Evolutionary conservation across 2,113 vertebrate species (phyloP), one percentile per base, ranked within the genome.

Genomic region (Kryptolebias marmoratus): DNA sequence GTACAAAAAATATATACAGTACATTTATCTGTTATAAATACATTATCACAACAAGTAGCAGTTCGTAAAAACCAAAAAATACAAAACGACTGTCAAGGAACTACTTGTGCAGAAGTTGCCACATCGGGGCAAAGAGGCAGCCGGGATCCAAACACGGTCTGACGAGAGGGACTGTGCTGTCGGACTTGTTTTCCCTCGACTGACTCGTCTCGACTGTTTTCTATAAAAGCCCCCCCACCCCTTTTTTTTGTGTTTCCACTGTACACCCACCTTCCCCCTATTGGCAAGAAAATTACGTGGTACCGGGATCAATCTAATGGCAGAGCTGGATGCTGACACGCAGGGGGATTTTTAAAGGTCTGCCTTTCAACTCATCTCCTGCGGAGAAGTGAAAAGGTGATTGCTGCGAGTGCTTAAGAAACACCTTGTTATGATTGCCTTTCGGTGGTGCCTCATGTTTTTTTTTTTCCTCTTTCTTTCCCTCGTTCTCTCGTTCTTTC

Each of bases 1-100:
- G 28, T 89, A 88, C 28, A 89, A 90, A 90, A 87, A 88, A 87
- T 82, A 85, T 64, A 80, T 57, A 87, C 68, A 83, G 48, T 77
- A 64, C 52, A 75, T 77, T 8, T 28, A 70, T 77, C 60, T 83
- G 55, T 42, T 79, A 82, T 81, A 88, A 89, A 92, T 87, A 90
- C 61, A 64, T 12, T 64, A 11, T 50, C 65, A 88, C 82, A 84
- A 80, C 22, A 83, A 22, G 79, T 30, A 39, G 27, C 16, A 31
- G 64, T 71, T 30, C 18, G 0, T 0, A 16, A 50, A 75, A 68
- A 76, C 77, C 68, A 68, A 75, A 58, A 47, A 45, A 42, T 58
- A 75, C 31, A 82, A 83, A 67, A 68, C 7, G 66, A 74, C 7
- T 22, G 44, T 54, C 64, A 79, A 79, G 73, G 8, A 22, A 84